phyloP scores from a whole-genome alignment of 2,797 vertebrate genomes.

The Melanotaenia nigrans region DNA sequence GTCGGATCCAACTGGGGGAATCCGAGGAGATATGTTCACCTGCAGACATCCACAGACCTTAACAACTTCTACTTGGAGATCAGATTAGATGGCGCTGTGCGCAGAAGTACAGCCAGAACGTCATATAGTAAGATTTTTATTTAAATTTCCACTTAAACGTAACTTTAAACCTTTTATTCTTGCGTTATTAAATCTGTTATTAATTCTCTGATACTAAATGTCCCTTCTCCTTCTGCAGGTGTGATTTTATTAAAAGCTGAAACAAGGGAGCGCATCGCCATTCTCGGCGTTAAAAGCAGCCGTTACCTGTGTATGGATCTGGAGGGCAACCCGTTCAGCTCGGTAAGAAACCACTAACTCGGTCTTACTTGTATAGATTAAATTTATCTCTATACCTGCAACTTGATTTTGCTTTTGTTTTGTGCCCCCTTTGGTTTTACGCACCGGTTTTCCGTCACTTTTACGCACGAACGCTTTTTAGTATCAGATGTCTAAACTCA shows the following conservation, averaged over 20 bases:
- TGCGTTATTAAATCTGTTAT: slow-evolving; percentile 23
- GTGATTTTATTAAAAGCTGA: slow-evolving; percentile 90
- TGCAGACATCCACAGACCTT: slow-evolving; percentile 90
- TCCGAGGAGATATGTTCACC: slow-evolving; percentile 87
- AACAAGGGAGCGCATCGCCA: slow-evolving; percentile 87
- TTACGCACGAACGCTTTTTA: neutral
- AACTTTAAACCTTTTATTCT: neutral
- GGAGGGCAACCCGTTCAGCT: slow-evolving; percentile 90
- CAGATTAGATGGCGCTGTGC: slow-evolving; percentile 86
- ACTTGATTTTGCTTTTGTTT: neutral
- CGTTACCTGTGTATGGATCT: slow-evolving; percentile 92
- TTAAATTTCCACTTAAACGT: no score
- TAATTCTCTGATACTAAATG: neutral
- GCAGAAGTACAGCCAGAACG: slow-evolving; percentile 87
- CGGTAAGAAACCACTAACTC: slow-evolving; percentile 79
- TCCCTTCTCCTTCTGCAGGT: slow-evolving; percentile 75
- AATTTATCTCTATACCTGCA: neutral
- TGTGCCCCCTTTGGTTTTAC: neutral
- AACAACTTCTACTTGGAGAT: slow-evolving; percentile 95
- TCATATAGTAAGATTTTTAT: slow-evolving; percentile 89
- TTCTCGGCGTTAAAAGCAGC: slow-evolving; percentile 91
- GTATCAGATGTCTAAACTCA: neutral
- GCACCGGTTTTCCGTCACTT: neutral
- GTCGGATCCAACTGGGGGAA: slow-evolving; percentile 89
- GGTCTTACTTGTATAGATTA: neutral